Percentiles rank a stretch among this genome's conserved stretches.
These are phyloP conservation scores for Orchesellides sinensis DNA, from an alignment of 2,888 invertebrate genomes.

Conservation along the genomic window DNA sequence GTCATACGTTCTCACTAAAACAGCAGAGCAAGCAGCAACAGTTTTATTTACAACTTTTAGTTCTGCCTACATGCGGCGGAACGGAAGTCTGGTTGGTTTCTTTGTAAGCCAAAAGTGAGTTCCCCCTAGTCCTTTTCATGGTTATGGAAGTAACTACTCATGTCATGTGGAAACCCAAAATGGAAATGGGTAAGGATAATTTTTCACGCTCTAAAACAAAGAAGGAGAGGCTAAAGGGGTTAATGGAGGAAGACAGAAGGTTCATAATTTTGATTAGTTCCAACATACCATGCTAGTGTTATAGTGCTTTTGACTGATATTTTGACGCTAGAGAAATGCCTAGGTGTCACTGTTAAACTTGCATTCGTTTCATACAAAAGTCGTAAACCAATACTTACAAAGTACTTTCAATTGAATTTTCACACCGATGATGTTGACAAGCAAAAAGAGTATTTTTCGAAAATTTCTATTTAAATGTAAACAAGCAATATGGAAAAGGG, in stretches of 20 bases:
- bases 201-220: slow-evolving; percentile 55
- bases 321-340: neutral
- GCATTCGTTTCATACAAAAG: neutral
- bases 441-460: too few species aligned
- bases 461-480: too few species aligned
- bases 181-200: slow-evolving; percentile 40
- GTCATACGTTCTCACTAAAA: too few species aligned
- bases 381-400: neutral
- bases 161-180: slow-evolving; percentile 14
- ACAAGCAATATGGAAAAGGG: too few species aligned
- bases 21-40: slow-evolving; percentile 18
- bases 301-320: too few species aligned
- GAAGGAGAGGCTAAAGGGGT: neutral
- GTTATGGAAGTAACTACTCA: slow-evolving; percentile 9
- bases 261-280: too few species aligned
- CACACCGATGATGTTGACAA: too few species aligned
- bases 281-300: too few species aligned
- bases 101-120: slow-evolving; percentile 14
- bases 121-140: slow-evolving; percentile 5
- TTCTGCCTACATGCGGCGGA: slow-evolving; percentile 49
- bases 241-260: neutral
- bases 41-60: slow-evolving; percentile 21
- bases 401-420: neutral
- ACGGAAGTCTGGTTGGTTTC: slow-evolving; percentile 62
- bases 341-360: neutral